Percentiles rank a stretch among this genome's conserved stretches.
These are phyloP conservation scores for Centrocercus urophasianus DNA, from an alignment of 2,113 vertebrate species.

Conservation along the genomic window DNA sequence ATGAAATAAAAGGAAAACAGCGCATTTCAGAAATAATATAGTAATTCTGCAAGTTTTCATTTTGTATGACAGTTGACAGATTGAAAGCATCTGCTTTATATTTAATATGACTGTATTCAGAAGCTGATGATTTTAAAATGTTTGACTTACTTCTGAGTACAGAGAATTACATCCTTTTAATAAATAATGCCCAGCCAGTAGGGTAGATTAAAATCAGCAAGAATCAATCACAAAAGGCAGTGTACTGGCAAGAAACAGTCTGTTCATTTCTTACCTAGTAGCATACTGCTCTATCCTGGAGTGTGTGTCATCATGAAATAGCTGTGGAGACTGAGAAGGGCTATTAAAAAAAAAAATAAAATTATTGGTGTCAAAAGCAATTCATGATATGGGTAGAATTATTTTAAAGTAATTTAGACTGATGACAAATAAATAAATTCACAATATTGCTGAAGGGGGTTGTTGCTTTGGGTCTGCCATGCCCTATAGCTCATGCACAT, in stretches of 20 bases:
- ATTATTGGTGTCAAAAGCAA: neutral
- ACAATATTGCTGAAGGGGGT: neutral
- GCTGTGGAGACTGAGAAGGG: constrained; percentile 90
- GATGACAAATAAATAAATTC: constrained; percentile 12
- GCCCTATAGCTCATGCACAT: constrained; percentile 2
- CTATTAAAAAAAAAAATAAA: constrained; percentile 72
- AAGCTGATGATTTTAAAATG: neutral
- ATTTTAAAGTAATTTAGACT: constrained; percentile 47
- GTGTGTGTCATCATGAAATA: constrained; percentile 96
- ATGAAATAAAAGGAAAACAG: neutral
- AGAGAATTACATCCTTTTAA: neutral
- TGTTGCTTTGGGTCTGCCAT: constrained; percentile 10
- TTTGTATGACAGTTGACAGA: neutral
- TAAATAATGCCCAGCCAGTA: neutral
- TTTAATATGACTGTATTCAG: neutral
- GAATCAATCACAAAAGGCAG: neutral
- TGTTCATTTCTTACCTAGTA: constrained; percentile 84
- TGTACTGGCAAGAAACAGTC: neutral
- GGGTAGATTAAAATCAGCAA: neutral
- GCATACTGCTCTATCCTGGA: constrained; percentile 96
- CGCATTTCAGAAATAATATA: neutral
- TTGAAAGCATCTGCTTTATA: neutral
- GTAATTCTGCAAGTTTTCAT: neutral
- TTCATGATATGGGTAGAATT: neutral
- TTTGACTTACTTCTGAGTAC: neutral